These are phyloP conservation scores for Ochropleura plecta DNA, from an alignment of 2,888 invertebrate genomes.

Conservation along the genomic window DNA sequence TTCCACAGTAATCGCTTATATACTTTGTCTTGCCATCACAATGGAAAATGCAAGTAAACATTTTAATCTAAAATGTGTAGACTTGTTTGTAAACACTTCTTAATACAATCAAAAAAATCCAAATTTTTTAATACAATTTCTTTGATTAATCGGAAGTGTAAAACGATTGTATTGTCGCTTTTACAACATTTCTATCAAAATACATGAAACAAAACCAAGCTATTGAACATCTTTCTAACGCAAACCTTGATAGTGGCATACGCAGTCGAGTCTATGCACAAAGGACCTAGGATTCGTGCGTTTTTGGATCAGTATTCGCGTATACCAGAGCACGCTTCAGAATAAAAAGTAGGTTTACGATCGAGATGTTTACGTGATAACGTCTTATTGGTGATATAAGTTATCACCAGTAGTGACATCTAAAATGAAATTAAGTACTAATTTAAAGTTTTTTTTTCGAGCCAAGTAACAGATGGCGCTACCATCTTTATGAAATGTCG, in stretches of 20 bases:
- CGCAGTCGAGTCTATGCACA: too few species aligned
- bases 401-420: too few species aligned
- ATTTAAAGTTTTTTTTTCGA: too few species aligned
- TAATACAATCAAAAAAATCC: too few species aligned
- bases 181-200: neutral
- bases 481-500: too few species aligned
- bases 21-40: constrained; percentile 31
- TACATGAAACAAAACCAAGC: neutral
- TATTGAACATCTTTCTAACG: neutral
- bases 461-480: too few species aligned
- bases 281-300: neutral
- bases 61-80: neutral
- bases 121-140: too few species aligned
- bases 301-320: neutral
- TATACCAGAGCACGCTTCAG: neutral
- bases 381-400: too few species aligned
- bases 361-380: too few species aligned
- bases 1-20: neutral
- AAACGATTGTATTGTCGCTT: neutral
- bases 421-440: too few species aligned
- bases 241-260: too few species aligned
- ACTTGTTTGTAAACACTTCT: constrained; percentile 3
- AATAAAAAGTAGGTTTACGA: too few species aligned
- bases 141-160: neutral
- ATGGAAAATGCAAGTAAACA: constrained; percentile 21